Evolutionary conservation across 2,113 vertebrate genomes (phyloP).

Genomic region (Gobio gobio): DNA sequence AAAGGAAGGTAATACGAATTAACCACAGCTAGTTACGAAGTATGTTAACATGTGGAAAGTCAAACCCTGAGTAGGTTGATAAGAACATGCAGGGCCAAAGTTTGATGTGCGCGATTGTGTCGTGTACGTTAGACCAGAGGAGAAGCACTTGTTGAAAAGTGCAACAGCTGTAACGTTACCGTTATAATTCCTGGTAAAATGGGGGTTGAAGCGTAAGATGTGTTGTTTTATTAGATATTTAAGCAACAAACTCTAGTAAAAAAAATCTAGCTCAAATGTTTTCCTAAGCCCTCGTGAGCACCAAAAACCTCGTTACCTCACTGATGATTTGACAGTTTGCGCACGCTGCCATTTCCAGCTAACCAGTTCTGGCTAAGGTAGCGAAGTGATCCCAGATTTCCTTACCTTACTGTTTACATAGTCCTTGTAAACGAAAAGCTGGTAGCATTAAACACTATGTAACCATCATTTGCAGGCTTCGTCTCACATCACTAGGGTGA

Average conservation of each 20-base stretch:
- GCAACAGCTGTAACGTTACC: background rate
- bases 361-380: background rate
- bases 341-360: background rate
- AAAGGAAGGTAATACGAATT: background rate
- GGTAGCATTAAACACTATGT: conserved; percentile 9
- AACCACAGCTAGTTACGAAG: background rate
- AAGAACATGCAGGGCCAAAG: background rate
- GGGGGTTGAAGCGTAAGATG: background rate
- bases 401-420: conserved; percentile 47
- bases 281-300: background rate
- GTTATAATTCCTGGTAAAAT: background rate
- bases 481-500: background rate
- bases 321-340: background rate
- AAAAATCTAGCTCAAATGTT: background rate
- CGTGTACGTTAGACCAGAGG: background rate
- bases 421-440: background rate
- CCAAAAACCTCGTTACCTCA: background rate
- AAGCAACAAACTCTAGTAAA: background rate
- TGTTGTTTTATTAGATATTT: background rate
- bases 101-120: background rate
- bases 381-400: background rate
- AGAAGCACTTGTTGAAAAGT: background rate
- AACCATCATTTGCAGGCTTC: conserved; percentile 35
- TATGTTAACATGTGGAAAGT: background rate
- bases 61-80: background rate